phyloP scores from a whole-genome alignment of 2,888 invertebrate genomes.

The Sphaeridia pumilis region DNA sequence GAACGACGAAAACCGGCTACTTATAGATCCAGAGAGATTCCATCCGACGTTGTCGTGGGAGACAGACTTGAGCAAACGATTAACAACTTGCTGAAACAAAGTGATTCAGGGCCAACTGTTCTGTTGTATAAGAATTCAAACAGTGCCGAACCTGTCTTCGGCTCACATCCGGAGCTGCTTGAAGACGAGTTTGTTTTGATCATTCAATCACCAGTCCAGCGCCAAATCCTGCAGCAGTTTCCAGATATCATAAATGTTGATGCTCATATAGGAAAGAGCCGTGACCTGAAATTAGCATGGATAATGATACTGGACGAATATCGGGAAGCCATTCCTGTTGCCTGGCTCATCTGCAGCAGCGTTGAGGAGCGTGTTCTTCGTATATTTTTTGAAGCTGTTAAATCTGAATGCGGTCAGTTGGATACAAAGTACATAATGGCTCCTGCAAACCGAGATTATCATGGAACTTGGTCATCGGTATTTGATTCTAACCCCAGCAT shows the following conservation, averaged over 20 bases:
- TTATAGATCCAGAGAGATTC: too few species aligned
- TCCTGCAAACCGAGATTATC: slow-evolving; percentile 17
- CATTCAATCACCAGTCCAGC: slow-evolving; percentile 32
- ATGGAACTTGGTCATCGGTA: slow-evolving; percentile 19
- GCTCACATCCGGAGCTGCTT: slow-evolving; percentile 13
- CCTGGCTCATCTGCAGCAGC: slow-evolving; percentile 27
- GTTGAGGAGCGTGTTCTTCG: slow-evolving; percentile 15
- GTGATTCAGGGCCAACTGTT: slow-evolving; percentile 30
- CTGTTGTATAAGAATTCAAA: slow-evolving; percentile 26
- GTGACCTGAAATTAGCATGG: slow-evolving; percentile 22
- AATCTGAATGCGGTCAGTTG: slow-evolving; percentile 23
- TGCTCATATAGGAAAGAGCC: slow-evolving; percentile 20
- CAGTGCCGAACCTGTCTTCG: slow-evolving; percentile 18
- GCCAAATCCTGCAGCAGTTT: slow-evolving; percentile 30
- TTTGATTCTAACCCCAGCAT: slow-evolving; percentile 21
- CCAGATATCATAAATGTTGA: slow-evolving; percentile 24
- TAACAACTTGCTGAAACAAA: slow-evolving; percentile 23
- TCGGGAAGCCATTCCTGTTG: slow-evolving; percentile 29
- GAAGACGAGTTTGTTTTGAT: slow-evolving; percentile 26
- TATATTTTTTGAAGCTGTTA: slow-evolving; percentile 19
- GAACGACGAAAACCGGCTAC: too few species aligned
- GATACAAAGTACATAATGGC: slow-evolving; percentile 21
- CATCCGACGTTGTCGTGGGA: too few species aligned
- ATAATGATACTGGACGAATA: slow-evolving; percentile 29
- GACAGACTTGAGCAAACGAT: slow-evolving; percentile 16